Evolutionary conservation across 1,140 invertebrate genomes (phyloP).

Genomic region (Saccostrea glomerata): DNA sequence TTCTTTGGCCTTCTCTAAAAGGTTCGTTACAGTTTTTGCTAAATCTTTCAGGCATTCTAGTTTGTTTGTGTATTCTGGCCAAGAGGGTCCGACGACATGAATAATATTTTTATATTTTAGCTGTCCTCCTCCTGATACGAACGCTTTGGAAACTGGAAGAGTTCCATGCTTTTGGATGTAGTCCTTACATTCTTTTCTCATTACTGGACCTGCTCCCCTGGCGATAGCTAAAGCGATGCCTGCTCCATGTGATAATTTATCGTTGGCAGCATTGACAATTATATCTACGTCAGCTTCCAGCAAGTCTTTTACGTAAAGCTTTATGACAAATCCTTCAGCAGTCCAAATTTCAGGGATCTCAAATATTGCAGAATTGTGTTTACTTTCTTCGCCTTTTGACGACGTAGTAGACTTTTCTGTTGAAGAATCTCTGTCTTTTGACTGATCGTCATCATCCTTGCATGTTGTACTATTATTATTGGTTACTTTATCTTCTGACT

Average conservation of each 20-base stretch:
- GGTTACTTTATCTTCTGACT: no score
- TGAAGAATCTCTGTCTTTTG: neutral
- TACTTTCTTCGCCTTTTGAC: neutral
- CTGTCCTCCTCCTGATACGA: neutral
- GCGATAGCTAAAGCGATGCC: constrained; percentile 59
- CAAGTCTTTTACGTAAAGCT: neutral
- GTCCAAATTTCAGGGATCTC: neutral
- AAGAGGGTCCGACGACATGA: neutral
- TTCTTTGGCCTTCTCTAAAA: constrained; percentile 52
- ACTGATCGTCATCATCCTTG: neutral
- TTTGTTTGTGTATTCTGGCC: constrained; percentile 35
- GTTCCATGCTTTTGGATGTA: neutral
- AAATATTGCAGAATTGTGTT: neutral
- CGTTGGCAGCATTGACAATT: constrained; percentile 65
- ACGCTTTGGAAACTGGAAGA: neutral
- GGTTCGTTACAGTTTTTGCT: constrained; percentile 50
- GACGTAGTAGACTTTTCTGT: neutral
- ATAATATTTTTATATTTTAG: neutral
- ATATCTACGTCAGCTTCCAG: constrained; percentile 52
- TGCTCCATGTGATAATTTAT: constrained; percentile 52
- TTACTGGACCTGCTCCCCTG: constrained; percentile 52
- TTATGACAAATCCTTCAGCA: neutral
- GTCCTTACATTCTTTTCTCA: constrained; percentile 55
- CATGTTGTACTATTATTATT: no score
- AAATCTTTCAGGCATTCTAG: constrained; percentile 59